phyloP scores from a whole-genome alignment of 2,888 invertebrate genomes.

The Cryptocheilus praepositus region DNA sequence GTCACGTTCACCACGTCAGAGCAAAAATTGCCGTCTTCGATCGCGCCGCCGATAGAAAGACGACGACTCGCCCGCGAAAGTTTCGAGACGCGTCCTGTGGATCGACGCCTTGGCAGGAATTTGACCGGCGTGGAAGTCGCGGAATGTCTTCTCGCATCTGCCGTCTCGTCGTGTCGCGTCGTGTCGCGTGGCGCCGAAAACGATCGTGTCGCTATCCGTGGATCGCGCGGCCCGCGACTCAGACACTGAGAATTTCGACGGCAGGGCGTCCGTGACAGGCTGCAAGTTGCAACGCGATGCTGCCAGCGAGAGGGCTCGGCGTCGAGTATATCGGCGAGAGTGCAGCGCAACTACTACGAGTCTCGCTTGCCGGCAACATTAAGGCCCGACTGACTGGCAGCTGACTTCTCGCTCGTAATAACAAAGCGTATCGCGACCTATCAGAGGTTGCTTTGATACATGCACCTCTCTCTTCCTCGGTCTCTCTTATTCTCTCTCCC shows the following conservation, averaged over 20 bases:
- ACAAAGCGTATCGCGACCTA: constrained; percentile 57
- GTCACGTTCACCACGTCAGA: too few species aligned
- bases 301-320: constrained; percentile 54
- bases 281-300: constrained; percentile 36
- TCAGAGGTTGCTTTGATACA: constrained; percentile 51
- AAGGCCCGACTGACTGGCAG: constrained; percentile 48
- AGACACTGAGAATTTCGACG: constrained; percentile 23
- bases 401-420: constrained; percentile 43
- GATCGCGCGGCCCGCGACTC: constrained; percentile 1
- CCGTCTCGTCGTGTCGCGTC: not conserved
- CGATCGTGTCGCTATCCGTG: constrained; percentile 2
- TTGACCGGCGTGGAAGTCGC: constrained; percentile 4
- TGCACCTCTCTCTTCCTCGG: constrained; percentile 11
- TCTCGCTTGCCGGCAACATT: constrained; percentile 47
- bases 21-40: too few species aligned
- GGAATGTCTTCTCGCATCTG: not conserved
- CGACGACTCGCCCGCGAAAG: not conserved
- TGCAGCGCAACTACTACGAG: constrained; percentile 27
- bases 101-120: not conserved
- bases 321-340: constrained; percentile 50
- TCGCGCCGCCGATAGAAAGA: too few species aligned
- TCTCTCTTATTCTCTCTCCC: not conserved
- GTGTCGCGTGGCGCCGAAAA: not conserved
- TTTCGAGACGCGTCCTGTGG: not conserved
- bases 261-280: constrained; percentile 15